phyloP scores from a whole-genome alignment of 2,113 vertebrate species.

The Oncorhynchus kisutch region DNA sequence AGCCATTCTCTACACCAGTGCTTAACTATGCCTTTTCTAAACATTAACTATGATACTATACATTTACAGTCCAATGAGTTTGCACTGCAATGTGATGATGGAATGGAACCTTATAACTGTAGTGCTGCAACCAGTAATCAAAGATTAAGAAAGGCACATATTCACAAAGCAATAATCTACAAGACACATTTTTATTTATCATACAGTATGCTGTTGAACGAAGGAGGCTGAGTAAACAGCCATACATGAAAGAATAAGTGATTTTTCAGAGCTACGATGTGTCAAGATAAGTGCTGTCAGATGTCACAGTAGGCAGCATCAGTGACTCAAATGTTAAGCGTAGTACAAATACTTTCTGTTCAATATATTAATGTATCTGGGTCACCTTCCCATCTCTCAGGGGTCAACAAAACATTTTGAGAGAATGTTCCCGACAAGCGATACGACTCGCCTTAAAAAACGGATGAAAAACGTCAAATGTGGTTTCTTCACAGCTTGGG shows the following conservation, averaged over 20 bases:
- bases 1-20: not conserved
- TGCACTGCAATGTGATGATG: conserved; percentile 29
- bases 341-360: no score
- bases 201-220: conserved; percentile 12
- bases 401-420: no score
- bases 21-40: not conserved
- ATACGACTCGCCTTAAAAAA: no score
- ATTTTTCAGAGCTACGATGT: conserved; percentile 20
- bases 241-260: no score
- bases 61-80: conserved; percentile 13
- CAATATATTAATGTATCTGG: no score
- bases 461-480: no score
- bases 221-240: not conserved
- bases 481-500: not conserved
- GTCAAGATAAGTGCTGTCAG: conserved; percentile 57
- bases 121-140: conserved; percentile 59
- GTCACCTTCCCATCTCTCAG: no score
- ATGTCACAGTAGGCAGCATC: conserved; percentile 26
- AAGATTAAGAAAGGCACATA: conserved; percentile 71
- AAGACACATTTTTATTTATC: conserved; percentile 65
- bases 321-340: no score
- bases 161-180: conserved; percentile 67
- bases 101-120: conserved; percentile 56
- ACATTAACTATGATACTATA: conserved; percentile 48
- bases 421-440: no score